Evolutionary conservation across 2,797 vertebrate genomes (phyloP), one percentile per base, ranked within the genome.

Genomic region (Malacoraja senta): DNA sequence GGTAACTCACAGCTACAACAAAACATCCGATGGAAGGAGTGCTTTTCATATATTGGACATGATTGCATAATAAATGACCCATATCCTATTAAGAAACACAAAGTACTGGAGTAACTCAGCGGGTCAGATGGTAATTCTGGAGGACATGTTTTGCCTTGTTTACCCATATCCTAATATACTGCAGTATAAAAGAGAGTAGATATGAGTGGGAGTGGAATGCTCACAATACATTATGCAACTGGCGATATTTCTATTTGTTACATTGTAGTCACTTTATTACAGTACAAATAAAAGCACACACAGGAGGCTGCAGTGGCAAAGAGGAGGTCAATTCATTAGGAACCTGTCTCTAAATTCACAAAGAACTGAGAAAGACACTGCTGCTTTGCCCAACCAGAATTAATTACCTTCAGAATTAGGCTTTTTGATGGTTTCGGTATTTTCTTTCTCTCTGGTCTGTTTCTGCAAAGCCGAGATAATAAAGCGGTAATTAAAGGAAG

Each of bases 401-500:
- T 96, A 96, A 96, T 96, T 96, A 95, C 94, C 95, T 96, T 95
- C 95, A 96, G 95, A 96, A 95, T 95, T 95, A 94, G 95, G 94
- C 96, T 95, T 91, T 95, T 97, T 96, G 95, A 96, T 95, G 96
- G 96, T 94, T 95, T 95, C 81, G 94, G 94, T 95, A 96, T 95
- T 94, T 96, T 96, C 95, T 96, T 94, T 96, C 44, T 53, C 44
- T 95, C 93, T 93, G 93, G 95, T 97, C 95, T 92, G 93, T 94
- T 95, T 97, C 95, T 96, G 96, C 94, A 96, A 97, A 97, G 97
- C 95, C 94, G 95, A 96, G 94, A 96, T 96, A 97, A 98, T 98
- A 97, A 97, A 97, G 95, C 94, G 95, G 95, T 98, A 98, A 99
- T 98, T 98, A 98, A 97, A 97, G 96, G 95, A 95, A 96, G 95